Evolutionary conservation across 2,888 invertebrate species (phyloP), one percentile per base, ranked within the genome.

Genomic region (Nemoura dubitans): DNA sequence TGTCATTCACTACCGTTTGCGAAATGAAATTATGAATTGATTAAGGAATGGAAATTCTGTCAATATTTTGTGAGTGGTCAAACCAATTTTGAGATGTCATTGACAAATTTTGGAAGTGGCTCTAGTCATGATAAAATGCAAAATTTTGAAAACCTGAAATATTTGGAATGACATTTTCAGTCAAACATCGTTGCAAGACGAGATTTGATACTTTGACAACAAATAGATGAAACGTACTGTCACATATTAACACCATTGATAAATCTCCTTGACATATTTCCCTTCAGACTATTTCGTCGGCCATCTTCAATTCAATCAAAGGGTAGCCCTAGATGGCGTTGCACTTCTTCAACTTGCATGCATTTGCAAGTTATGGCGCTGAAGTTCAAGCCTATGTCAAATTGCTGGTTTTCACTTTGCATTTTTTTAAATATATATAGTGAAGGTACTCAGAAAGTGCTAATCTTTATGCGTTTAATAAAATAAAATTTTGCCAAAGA

Each of bases 221-320:
- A 59, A 59, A 59, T 59, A 7, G 3, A 21, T 59, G 2, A 59
- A 43, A 83, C 83, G 36, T 42, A 83, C 83, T 83, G 83, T 83
- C 83, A 83, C 83, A 83, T 83, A 83, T 36, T 43, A 42, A 83
- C 29, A 83, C 16, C 83, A 83, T 83, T 43, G 83, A 43, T 83
- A 16, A 83, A 42, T 83, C 43, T 83, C 14, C 30, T 42, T 83
- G 83, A 42, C 83, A 78, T 78, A 78, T 16, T 78, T 78, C 14
- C 78, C 10, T 27, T 25, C 16, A 26, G 26, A 59, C 59, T 59
- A 59, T 59, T 59, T 36, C 10, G 59, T 59, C 59, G 21, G 59
- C 59, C 59, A 59, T 59, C 59, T 59, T 59, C 59, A 59, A 16
- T 36, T 36, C 36, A 36, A 36, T 36, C 36, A 10, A 36, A 36